Percentiles rank a stretch among this genome's conserved stretches.
Conservation (phyloP, 2,888 invertebrate species). For the Spisula subtruncata region DNA sequence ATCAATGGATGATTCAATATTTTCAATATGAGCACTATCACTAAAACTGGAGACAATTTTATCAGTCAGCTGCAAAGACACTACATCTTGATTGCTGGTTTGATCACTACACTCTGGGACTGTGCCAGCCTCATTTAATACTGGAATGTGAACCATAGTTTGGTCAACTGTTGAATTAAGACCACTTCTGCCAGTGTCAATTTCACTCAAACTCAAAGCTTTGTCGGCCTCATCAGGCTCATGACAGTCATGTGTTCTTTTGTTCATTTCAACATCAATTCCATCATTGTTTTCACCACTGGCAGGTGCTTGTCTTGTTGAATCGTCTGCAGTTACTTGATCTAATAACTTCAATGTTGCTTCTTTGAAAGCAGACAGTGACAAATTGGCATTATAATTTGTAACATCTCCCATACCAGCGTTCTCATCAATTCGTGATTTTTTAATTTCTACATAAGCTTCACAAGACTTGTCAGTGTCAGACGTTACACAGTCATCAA, state of each 20-base stretch:
- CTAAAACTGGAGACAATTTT: neutral
- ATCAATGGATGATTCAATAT: slow-evolving; percentile 10
- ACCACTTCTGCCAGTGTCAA: neutral
- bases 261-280: neutral
- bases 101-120: neutral
- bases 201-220: neutral
- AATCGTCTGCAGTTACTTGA: slow-evolving; percentile 19
- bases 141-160: neutral
- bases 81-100: neutral
- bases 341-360: slow-evolving; percentile 38
- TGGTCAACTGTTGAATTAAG: neutral
- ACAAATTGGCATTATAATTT: neutral
- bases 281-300: neutral
- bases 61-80: neutral
- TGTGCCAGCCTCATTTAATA: neutral
- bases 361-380: neutral
- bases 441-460: neutral
- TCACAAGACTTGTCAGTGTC: neutral
- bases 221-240: no score
- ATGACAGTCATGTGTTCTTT: no score
- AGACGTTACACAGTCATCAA: neutral
- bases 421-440: neutral
- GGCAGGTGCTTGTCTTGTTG: neutral
- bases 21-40: neutral
- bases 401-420: neutral